Percentiles rank a stretch among this genome's conserved stretches.
phyloP scores from a whole-genome alignment of 2,113 vertebrate species.

The Nibea coibor region DNA sequence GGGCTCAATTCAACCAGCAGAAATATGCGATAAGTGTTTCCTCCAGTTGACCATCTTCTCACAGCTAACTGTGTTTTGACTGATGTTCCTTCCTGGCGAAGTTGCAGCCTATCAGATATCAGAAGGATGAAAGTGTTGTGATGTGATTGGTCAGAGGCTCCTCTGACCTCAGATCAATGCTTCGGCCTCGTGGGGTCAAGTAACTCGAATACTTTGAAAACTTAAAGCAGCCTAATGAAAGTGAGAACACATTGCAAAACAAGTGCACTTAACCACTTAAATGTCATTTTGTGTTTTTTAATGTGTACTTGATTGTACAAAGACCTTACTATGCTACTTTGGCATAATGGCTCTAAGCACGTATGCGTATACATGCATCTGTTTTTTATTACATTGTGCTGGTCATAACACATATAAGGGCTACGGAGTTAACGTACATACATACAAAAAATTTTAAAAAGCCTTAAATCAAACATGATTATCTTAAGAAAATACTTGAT shows the following conservation, averaged over 20 bases:
- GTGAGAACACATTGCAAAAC: slow-evolving; percentile 23
- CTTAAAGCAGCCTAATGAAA: slow-evolving; percentile 21
- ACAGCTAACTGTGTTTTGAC: neutral
- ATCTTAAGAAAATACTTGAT: slow-evolving; percentile 39
- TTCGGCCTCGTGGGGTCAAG: slow-evolving; percentile 7
- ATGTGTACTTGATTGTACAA: slow-evolving; percentile 42
- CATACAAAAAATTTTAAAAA: slow-evolving; percentile 19
- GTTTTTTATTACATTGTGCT: slow-evolving; percentile 47
- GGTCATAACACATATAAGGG: slow-evolving; percentile 51
- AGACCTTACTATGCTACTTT: slow-evolving; percentile 21
- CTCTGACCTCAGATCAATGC: slow-evolving; percentile 32
- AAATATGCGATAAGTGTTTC: neutral
- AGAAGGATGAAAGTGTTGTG: slow-evolving; percentile 15
- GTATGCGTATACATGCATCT: slow-evolving; percentile 25
- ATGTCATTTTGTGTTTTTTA: slow-evolving; percentile 17
- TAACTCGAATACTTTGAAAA: slow-evolving; percentile 31
- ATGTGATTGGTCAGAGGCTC: slow-evolving; percentile 28
- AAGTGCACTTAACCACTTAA: slow-evolving; percentile 57
- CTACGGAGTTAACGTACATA: slow-evolving; percentile 22
- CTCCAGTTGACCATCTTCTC: neutral
- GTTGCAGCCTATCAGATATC: slow-evolving; percentile 19
- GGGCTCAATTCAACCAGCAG: neutral
- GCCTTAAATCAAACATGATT: slow-evolving; percentile 28
- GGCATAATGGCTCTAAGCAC: slow-evolving; percentile 9
- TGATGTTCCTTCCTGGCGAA: neutral